A percentile compares a stretch with the other conserved stretches of the same genome.
These are phyloP conservation scores for Corvus hawaiiensis DNA, from an alignment of 2,113 vertebrate species.

Conservation along the genomic window DNA sequence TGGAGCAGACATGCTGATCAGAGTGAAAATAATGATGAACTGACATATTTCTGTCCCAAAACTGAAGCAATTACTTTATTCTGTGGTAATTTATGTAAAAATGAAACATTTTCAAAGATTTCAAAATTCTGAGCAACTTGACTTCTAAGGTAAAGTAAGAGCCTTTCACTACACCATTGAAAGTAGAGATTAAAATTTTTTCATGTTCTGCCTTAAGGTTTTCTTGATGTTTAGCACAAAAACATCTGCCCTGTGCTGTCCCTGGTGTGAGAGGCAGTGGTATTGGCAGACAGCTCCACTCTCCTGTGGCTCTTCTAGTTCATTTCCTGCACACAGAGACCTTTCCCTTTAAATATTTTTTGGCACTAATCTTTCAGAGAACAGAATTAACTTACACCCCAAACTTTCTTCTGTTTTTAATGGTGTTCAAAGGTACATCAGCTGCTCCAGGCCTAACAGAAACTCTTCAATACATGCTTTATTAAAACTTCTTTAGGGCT, in stretches of 20 bases:
- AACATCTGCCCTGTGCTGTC: slow-evolving; percentile 26
- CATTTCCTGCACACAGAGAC: slow-evolving; percentile 50
- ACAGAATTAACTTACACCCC: background rate
- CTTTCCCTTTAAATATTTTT: slow-evolving; percentile 41
- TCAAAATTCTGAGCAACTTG: background rate
- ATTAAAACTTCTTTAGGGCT: background rate
- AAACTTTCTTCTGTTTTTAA: background rate
- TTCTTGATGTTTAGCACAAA: background rate
- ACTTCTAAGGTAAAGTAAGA: background rate
- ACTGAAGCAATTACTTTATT: background rate
- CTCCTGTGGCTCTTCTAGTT: slow-evolving; percentile 41
- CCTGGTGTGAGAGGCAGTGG: background rate
- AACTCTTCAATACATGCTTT: background rate
- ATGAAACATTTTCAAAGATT: background rate
- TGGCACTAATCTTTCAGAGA: background rate
- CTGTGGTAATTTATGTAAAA: background rate
- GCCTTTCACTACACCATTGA: background rate
- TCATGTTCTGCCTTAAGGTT: background rate
- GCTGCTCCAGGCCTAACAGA: background rate
- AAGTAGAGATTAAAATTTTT: background rate
- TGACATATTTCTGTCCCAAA: background rate
- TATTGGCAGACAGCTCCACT: background rate
- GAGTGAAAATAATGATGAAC: background rate
- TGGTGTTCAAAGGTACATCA: background rate
- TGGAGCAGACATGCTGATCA: background rate